Percentiles rank a stretch among this genome's conserved stretches.
Evolutionary conservation across 2,888 invertebrate genomes (phyloP).

Genomic region (Chrysolina haemoptera): DNA sequence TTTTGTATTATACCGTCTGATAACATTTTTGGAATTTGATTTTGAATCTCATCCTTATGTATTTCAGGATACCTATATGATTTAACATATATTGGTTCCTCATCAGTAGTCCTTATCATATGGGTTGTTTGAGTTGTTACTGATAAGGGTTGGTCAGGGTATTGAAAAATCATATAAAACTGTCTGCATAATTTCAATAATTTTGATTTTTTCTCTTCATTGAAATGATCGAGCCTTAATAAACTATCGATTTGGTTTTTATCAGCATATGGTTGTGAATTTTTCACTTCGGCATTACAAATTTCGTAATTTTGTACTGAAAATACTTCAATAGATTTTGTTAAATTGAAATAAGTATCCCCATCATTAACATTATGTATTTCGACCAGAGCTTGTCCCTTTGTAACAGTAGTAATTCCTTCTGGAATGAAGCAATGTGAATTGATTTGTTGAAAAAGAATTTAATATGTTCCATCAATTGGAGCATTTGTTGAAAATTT

Average conservation of each 20-base stretch:
- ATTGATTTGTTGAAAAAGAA: not conserved
- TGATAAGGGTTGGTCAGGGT: not conserved
- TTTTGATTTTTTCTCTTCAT: not conserved
- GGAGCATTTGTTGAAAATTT: not conserved
- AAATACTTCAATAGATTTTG: not conserved
- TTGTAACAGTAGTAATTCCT: too few species aligned
- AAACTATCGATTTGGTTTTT: not conserved
- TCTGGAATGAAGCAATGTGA: not conserved
- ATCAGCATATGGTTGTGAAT: not conserved
- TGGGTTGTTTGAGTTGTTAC: conserved; percentile 12
- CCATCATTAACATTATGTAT: not conserved
- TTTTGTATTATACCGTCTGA: conserved; percentile 2
- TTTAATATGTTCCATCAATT: not conserved
- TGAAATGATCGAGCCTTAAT: not conserved
- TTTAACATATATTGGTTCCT: conserved; percentile 18
- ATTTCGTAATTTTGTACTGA: not conserved
- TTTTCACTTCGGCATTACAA: not conserved
- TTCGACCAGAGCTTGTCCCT: not conserved
- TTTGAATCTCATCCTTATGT: conserved; percentile 18
- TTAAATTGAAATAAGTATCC: not conserved
- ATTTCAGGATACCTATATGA: conserved; percentile 29
- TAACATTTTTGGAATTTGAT: conserved; percentile 29
- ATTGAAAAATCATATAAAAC: not conserved
- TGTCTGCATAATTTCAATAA: not conserved
- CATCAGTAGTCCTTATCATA: conserved; percentile 10